These are phyloP conservation scores for Parnassius orleans DNA, from an alignment of 2,888 invertebrate genomes.

Conservation along the genomic window DNA sequence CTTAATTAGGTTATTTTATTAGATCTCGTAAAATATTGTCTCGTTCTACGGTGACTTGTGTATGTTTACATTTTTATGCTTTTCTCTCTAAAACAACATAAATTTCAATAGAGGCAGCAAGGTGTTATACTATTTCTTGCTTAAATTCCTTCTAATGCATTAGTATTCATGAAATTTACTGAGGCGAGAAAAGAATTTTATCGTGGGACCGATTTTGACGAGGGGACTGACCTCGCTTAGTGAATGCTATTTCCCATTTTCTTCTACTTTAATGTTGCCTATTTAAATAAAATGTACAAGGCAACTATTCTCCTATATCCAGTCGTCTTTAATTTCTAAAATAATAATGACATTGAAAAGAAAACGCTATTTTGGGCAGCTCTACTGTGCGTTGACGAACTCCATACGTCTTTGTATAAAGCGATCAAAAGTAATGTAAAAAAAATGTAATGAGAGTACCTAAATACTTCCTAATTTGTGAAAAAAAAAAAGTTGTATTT, in stretches of 20 bases:
- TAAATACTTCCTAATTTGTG: too few species aligned
- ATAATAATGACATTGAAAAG: too few species aligned
- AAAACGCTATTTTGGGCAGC: too few species aligned
- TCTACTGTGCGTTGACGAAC: too few species aligned
- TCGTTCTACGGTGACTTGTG: too few species aligned
- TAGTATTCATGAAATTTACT: constrained; percentile 76
- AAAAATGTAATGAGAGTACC: too few species aligned
- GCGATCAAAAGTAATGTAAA: too few species aligned
- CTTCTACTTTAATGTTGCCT: constrained; percentile 7
- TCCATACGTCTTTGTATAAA: too few species aligned
- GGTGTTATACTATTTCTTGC: constrained; percentile 48
- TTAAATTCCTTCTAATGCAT: constrained; percentile 62
- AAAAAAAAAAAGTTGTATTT: too few species aligned
- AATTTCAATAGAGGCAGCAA: constrained; percentile 1
- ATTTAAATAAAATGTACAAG: neutral
- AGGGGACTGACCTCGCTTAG: constrained; percentile 2
- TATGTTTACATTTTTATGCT: neutral
- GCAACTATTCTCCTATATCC: neutral
- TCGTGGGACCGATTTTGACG: constrained; percentile 16
- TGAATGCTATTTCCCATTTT: constrained; percentile 11
- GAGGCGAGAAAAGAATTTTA: constrained; percentile 18
- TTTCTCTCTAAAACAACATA: neutral
- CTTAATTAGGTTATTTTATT: too few species aligned
- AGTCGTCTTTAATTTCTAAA: too few species aligned
- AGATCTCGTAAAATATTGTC: too few species aligned